These are phyloP conservation scores for Canis aureus DNA, from an alignment of 2,113 vertebrate species.

Conservation along the genomic window DNA sequence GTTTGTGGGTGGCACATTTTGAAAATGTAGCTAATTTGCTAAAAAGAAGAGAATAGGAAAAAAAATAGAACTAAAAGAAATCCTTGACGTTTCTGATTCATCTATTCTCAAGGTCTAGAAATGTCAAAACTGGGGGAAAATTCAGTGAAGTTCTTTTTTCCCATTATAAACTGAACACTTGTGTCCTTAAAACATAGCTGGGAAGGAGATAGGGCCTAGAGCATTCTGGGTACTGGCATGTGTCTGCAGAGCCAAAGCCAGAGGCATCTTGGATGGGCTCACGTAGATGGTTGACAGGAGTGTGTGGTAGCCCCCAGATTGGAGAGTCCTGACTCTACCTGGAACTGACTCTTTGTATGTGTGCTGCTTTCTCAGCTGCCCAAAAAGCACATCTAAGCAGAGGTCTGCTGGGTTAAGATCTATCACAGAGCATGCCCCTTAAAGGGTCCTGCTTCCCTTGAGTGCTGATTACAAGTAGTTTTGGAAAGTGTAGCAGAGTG, in stretches of 20 bases:
- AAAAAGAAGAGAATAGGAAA: not conserved
- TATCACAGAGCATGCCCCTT: not conserved
- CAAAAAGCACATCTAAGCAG: not conserved
- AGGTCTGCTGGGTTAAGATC: not conserved
- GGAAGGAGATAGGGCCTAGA: not conserved
- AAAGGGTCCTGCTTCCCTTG: not conserved
- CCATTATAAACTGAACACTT: not conserved
- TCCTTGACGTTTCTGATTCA: conserved; percentile 7
- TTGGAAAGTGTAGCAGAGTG: conserved; percentile 44
- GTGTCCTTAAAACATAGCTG: not conserved
- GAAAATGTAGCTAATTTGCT: conserved; percentile 66
- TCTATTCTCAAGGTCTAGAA: conserved; percentile 30
- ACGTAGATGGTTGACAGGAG: not conserved
- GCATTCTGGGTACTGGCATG: not conserved
- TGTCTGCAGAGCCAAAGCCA: not conserved
- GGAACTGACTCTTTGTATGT: not conserved
- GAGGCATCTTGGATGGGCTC: not conserved
- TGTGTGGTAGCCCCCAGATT: not conserved
- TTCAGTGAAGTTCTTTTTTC: not conserved
- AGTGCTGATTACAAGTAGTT: not conserved
- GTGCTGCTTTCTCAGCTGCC: not conserved
- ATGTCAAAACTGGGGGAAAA: not conserved
- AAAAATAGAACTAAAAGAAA: not conserved
- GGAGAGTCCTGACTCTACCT: not conserved
- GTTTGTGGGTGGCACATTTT: conserved; percentile 57